Evolutionary conservation across 2,113 vertebrate species (phyloP).

Genomic region (Ptilonorhynchus violaceus): DNA sequence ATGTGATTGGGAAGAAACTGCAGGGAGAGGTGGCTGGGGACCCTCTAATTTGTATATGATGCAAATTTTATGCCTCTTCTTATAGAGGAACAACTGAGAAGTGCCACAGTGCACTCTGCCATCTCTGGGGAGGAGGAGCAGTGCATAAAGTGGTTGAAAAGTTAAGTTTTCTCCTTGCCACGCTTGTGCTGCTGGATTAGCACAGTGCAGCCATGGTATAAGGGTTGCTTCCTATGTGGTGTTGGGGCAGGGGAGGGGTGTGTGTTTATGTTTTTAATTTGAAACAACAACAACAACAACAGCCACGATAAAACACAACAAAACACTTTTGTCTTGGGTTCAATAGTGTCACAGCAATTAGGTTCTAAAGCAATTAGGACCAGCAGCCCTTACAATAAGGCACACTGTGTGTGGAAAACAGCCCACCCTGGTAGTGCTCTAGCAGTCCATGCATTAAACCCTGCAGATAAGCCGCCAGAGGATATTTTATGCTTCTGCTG

Average conservation of each 20-base stretch:
- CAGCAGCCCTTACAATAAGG: neutral
- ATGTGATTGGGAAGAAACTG: neutral
- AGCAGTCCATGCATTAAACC: neutral
- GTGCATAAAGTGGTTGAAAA: neutral
- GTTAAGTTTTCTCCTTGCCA: neutral
- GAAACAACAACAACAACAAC: neutral
- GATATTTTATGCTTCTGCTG: neutral
- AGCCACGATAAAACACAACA: neutral
- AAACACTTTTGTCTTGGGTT: neutral
- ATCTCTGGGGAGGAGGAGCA: neutral
- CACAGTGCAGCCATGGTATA: neutral
- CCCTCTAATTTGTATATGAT: neutral
- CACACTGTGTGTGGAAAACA: neutral
- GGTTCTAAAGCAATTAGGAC: neutral
- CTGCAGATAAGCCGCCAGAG: neutral
- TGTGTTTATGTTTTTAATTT: neutral
- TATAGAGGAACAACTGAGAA: neutral
- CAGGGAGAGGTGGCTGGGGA: neutral
- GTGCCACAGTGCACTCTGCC: neutral
- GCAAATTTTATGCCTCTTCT: neutral
- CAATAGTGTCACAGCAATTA: neutral
- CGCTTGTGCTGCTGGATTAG: neutral
- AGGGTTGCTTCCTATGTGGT: neutral
- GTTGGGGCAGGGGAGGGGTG: fast-evolving
- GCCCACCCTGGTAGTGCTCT: neutral